Base-by-base conservation (phyloP, 2,113 vertebrate genomes). In the Spilogale gracilis region DNA sequence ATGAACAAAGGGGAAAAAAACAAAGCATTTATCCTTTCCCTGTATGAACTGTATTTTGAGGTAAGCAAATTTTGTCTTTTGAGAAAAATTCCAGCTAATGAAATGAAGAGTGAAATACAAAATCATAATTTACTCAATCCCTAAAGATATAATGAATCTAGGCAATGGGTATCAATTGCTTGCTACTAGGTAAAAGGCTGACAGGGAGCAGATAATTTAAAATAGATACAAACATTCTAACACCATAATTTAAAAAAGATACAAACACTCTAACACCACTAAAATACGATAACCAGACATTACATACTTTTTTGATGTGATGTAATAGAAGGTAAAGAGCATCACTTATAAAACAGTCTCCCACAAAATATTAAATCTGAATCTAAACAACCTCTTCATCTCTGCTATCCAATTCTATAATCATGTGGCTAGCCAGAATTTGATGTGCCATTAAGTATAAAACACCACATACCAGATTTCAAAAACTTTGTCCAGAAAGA, bases 41-140 rank as follows among this genome's bases (percentile, higher is more conserved):
- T 93, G 2, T 63, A 88, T 38, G 11, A 91, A 93, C 6, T 79
- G 5, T 76, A 79, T 61, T 93, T 71, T 32, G 61, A 1, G 30
- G 3, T 58, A 85, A 92, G 14, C 21, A 32, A 48, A 87, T 48
- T 93, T 83, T 93, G 12, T 93, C n/a, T 91, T 93, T 87, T 79
- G 12, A 90, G 30, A 60, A 65, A 45, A 73, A 50, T 54, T 82
- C 2, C 32, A 87, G 43, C 52, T 69, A 56, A 88, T n/a, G 60
- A 87, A 86, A 90, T 63, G 5, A 13, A 81, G 21, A 89, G 45
- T 20, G 16, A 69, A 83, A 92, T 0, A 82, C 50, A 74, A 89
- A 89, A 90, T 3, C 23, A 38, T 79, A 67, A 81, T 88, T 94
- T 94, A 38, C 27, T 38, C 56, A 96, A 30, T 5, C 8, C 38